Base-by-base conservation (phyloP, 2,797 vertebrate species). In the Crocodylus rhombifer region DNA sequence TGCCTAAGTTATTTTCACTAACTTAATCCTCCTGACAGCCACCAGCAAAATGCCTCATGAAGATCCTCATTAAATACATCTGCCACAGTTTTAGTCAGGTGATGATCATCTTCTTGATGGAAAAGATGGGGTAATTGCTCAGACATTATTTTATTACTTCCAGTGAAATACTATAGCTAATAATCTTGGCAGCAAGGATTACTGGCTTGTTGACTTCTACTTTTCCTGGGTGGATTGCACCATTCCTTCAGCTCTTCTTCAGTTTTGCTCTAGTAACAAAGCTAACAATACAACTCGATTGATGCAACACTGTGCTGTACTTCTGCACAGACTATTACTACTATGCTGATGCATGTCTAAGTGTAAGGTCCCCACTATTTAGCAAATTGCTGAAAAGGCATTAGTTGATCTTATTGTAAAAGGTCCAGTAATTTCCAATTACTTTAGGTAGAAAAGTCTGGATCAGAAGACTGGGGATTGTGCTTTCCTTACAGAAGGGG, bases 11-110 rank as follows among this genome's bases (percentile, higher is more conserved):
- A 1, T 74, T 88, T 87, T 78, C 82, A 93, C 88, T 83, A 5
- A 69, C 26, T 93, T 95, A 94, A 96, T 96, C 80, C 64, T 92
- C 62, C 77, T 80, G 73, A 82, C 87, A 93, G 95, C 93, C 95
- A 95, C 63, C 80, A 63, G 56, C 95, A 89, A 95, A 97, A 76
- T 15, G 4, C 33, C 63, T 95, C 88, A 78, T 86, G 88, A 96
- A 92, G 88, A 92, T 92, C 84, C 87, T 95, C 80, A 89, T 95
- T 96, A 95, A 95, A 89, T 74, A 61, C 0, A 3, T 86, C 92
- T 95, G 89, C 80, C 76, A 88, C 8, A 2, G 26, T 77, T 96
- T 90, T 73, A 84, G 51, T 90, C 90, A 96, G 93, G 94, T 95
- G 86, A 95, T 94, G 20, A 14, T 58, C 51, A 14, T 92, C 71